Base-by-base conservation (phyloP, 1,140 invertebrate species). In the Saccostrea cuccullata region DNA sequence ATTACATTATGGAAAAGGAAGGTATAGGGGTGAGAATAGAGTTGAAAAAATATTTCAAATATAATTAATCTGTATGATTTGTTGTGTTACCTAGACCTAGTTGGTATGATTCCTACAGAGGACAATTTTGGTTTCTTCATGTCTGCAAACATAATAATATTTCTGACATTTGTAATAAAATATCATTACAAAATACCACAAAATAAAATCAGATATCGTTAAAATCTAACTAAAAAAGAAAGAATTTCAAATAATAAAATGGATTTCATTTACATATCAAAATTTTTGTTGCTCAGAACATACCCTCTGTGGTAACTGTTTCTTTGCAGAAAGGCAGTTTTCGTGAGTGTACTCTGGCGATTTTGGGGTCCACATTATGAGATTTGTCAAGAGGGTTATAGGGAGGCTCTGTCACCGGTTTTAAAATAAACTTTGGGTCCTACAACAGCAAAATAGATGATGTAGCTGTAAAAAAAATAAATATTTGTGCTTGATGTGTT, bases 41-140 rank as follows among this genome's bases (percentile, higher is more conserved):
- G 5, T 47, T 47, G 47, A 47, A 9, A 47, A 47, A 47, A 47
- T 8, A 47, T 47, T 47, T 36, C 20, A 30, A 36, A 82, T 36
- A 30, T 26, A 36, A 9, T 47, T 12, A 82, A 9, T 82, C 5
- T 64, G 58, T 64, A 64, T 20, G n/a, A n/a, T 64, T 64, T 64
- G 58, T 20, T 64, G 23, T 73, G 23, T 40, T 90, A 93, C 92
- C 92, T 92, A 77, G 84, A 77, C 90, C 92, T 91, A 2, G 89
- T 73, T 30, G 93, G 93, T 12, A 92, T 9, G 11, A 94, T 91
- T 55, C 93, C 93, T 13, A 94, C 82, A 60, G 92, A 92, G 20
- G 93, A 90, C 0, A 91, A 56, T 36, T 90, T 87, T 0, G 92
- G 91, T 85, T 92, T 93, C 84, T 90, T 93, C 91, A 94, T 89